phyloP scores from a whole-genome alignment of 2,797 vertebrate species.

The Rachycentron canadum region DNA sequence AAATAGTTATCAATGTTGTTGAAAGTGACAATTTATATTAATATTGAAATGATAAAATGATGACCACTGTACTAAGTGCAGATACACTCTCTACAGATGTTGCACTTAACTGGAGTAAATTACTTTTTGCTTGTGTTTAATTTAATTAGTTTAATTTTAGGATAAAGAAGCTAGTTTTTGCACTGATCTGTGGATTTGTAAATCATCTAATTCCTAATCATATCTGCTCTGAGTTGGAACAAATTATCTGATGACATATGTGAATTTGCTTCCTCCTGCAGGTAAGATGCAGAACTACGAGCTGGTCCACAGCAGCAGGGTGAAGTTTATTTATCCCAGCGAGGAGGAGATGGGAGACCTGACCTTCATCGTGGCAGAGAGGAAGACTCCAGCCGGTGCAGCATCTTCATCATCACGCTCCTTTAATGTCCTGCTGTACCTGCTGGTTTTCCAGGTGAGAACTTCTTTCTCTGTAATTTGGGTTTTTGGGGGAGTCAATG shows the following conservation, averaged over 20 bases:
- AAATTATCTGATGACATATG: not conserved
- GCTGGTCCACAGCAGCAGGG: conserved; percentile 96
- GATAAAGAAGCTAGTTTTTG: not conserved
- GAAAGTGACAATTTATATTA: too few species aligned
- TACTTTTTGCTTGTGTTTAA: too few species aligned
- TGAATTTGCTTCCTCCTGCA: conserved; percentile 66
- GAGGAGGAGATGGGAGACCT: conserved; percentile 98
- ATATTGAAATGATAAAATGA: too few species aligned
- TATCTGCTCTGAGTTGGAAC: not conserved
- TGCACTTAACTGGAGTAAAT: too few species aligned
- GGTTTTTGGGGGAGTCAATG: not conserved
- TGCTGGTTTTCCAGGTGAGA: conserved; percentile 93
- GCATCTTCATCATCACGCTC: conserved; percentile 77
- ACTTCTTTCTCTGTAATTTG: not conserved
- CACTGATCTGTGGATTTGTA: too few species aligned
- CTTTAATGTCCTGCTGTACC: conserved; percentile 94
- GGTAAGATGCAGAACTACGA: conserved; percentile 99
- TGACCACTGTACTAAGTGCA: too few species aligned
- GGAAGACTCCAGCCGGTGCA: conserved; percentile 80
- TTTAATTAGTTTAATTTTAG: not conserved
- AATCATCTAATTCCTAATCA: not conserved
- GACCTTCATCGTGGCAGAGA: conserved; percentile 94
- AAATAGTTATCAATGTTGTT: too few species aligned
- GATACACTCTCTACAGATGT: too few species aligned
- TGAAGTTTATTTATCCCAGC: conserved; percentile 97